Evolutionary conservation across 2,797 vertebrate genomes (phyloP).

Genomic region (Macropus fuliginosus): DNA sequence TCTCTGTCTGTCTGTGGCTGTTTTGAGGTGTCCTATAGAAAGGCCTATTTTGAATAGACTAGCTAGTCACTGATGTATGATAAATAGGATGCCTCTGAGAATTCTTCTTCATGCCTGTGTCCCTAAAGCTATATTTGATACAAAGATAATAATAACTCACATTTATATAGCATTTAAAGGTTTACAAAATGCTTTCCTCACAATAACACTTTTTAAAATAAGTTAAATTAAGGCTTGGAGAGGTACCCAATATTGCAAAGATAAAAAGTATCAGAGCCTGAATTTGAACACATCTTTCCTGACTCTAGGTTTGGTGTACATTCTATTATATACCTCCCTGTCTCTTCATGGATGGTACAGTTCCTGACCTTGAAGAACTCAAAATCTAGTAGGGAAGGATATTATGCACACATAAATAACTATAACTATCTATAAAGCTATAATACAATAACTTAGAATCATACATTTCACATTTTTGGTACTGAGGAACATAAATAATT

Average conservation of each 20-base stretch:
- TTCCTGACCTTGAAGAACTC: not conserved
- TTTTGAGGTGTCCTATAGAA: not conserved
- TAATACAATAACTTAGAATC: not conserved
- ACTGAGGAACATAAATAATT: not conserved
- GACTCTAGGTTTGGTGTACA: not conserved
- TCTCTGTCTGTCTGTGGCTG: not conserved
- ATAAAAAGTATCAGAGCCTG: not conserved
- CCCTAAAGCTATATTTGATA: not conserved
- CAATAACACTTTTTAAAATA: not conserved
- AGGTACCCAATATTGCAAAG: not conserved
- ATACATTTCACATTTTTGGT: not conserved
- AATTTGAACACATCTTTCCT: not conserved
- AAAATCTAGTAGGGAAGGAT: not conserved
- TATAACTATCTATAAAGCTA: not conserved
- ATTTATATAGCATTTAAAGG: not conserved
- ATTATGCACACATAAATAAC: not conserved
- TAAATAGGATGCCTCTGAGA: not conserved
- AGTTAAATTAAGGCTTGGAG: not conserved
- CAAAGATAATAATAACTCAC: not conserved
- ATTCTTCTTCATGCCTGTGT: not conserved
- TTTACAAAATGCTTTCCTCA: not conserved
- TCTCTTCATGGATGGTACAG: not conserved
- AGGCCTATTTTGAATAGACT: not conserved
- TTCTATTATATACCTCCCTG: not conserved
- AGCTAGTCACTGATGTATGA: not conserved